These are phyloP conservation scores for Formicarius rufipectus DNA, from an alignment of 2,113 vertebrate species.

Conservation along the genomic window DNA sequence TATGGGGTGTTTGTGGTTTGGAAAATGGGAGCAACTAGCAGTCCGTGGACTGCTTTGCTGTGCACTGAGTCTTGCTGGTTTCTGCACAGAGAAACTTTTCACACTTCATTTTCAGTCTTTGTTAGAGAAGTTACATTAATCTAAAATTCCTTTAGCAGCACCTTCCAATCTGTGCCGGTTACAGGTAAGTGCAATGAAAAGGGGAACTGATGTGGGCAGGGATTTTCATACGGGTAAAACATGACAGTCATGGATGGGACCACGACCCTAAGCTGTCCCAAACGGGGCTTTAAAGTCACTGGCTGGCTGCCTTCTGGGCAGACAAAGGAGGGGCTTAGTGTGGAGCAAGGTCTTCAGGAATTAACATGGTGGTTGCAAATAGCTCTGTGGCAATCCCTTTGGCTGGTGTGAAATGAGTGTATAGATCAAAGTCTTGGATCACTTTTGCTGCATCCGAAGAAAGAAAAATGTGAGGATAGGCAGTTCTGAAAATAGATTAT, in stretches of 20 bases:
- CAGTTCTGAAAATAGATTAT: background rate
- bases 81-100: background rate
- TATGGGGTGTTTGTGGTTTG: rapidly evolving
- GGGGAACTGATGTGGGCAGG: rapidly evolving
- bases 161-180: background rate
- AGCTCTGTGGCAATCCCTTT: background rate
- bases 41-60: rapidly evolving
- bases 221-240: background rate
- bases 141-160: background rate
- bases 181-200: background rate
- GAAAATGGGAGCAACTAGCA: background rate
- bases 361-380: rapidly evolving
- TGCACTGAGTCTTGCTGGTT: rapidly evolving
- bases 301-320: background rate
- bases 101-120: background rate
- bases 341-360: background rate
- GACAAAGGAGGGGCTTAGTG: background rate
- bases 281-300: background rate
- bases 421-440: rapidly evolving
- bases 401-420: background rate
- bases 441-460: constrained; percentile 26
- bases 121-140: background rate
- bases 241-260: background rate
- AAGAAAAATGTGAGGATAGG: background rate
- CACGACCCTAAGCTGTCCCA: rapidly evolving